Conservation (phyloP, 2,113 vertebrate genomes). For the Thamnaconus septentrionalis region DNA sequence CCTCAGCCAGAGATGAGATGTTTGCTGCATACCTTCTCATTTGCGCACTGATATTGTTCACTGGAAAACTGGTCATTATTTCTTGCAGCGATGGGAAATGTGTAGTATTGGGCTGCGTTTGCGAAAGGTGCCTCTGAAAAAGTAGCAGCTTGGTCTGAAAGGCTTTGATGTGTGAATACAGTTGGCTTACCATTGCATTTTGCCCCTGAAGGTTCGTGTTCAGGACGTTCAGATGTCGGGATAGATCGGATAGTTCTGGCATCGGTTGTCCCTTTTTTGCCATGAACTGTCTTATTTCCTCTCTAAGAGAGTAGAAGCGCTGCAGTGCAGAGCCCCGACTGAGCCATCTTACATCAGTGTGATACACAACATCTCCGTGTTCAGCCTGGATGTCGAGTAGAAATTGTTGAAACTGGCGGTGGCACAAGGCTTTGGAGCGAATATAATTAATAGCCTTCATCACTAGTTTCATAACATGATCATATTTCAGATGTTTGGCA, state of each 20-base stretch:
- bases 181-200: neutral
- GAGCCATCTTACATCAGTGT: neutral
- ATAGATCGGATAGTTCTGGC: constrained; percentile 5
- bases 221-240: neutral
- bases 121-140: no score
- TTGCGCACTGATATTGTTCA: neutral
- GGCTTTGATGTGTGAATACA: neutral
- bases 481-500: no score
- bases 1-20: neutral
- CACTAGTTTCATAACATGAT: constrained; percentile 3
- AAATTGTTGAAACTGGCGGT: constrained; percentile 18
- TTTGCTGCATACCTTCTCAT: neutral
- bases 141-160: neutral
- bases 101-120: neutral
- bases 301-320: neutral
- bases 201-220: no score
- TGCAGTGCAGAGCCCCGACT: neutral
- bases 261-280: neutral
- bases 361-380: neutral
- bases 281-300: neutral
- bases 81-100: neutral
- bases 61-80: neutral
- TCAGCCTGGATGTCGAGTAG: neutral
- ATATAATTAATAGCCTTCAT: constrained; percentile 2
- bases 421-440: neutral